phyloP scores from a whole-genome alignment of 2,888 invertebrate species.

The Dolichomitus sp. region DNA sequence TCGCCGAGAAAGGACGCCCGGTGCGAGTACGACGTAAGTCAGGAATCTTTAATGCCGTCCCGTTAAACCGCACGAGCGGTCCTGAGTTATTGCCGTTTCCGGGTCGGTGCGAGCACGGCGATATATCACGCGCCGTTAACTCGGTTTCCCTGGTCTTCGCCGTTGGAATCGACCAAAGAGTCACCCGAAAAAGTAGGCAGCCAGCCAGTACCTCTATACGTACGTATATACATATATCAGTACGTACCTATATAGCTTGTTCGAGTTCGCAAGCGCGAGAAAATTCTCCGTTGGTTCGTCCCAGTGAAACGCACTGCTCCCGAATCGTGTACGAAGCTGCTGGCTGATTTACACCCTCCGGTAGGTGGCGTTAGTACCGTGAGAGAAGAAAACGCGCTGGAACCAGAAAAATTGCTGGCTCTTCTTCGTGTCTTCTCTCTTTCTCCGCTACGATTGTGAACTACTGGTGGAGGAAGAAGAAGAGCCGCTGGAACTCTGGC shows the following conservation, averaged over 20 bases:
- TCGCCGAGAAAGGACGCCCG: slow-evolving; percentile 38
- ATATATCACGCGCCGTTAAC: slow-evolving; percentile 76
- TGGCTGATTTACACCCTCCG: slow-evolving; percentile 52
- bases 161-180: slow-evolving; percentile 55
- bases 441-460: not conserved
- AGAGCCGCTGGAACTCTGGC: not conserved
- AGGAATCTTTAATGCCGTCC: slow-evolving; percentile 80
- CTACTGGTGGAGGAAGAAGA: not conserved
- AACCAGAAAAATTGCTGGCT: slow-evolving; percentile 43
- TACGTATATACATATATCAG: slow-evolving; percentile 9
- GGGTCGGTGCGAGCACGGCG: slow-evolving; percentile 73
- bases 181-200: slow-evolving; percentile 66
- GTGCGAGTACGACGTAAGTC: slow-evolving; percentile 72
- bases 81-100: slow-evolving; percentile 80
- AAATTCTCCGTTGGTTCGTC: slow-evolving; percentile 32
- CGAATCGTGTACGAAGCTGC: slow-evolving; percentile 52
- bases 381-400: slow-evolving; percentile 22
- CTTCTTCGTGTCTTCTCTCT: slow-evolving; percentile 10
- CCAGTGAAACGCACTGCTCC: slow-evolving; percentile 39
- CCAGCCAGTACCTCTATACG: slow-evolving; percentile 34
- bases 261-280: slow-evolving; percentile 33
- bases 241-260: not conserved
- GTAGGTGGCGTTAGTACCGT: slow-evolving; percentile 6
- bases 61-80: slow-evolving; percentile 74
- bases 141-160: slow-evolving; percentile 65